A percentile compares a stretch with the other conserved stretches of the same genome.
These are phyloP conservation scores for Tenodera sinensis DNA, from an alignment of 2,888 invertebrate genomes.

Conservation along the genomic window DNA sequence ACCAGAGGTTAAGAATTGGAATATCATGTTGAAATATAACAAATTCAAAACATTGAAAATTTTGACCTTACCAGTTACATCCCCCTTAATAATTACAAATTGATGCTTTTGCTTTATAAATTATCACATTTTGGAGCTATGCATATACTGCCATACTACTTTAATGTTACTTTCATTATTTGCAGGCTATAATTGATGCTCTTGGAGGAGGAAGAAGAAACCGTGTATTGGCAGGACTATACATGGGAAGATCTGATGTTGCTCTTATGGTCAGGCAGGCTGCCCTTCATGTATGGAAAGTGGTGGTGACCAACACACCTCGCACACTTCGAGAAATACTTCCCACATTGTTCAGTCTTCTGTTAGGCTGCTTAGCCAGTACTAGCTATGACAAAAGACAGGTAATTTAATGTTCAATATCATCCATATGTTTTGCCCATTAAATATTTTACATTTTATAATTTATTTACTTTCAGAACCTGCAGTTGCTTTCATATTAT, in stretches of 20 bases:
- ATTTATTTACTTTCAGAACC: too few species aligned
- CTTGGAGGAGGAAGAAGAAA: constrained; percentile 88
- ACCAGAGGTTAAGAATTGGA: too few species aligned
- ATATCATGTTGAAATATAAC: too few species aligned
- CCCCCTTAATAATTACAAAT: too few species aligned
- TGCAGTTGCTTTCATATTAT: too few species aligned
- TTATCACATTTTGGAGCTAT: too few species aligned
- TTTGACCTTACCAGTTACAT: too few species aligned
- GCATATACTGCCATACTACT: too few species aligned
- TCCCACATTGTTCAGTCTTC: constrained; percentile 85
- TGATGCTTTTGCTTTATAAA: too few species aligned
- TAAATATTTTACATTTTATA: too few species aligned
- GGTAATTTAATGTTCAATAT: constrained; percentile 40
- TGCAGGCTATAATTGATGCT: constrained; percentile 78
- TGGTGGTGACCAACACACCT: constrained; percentile 97
- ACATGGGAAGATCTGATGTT: constrained; percentile 96
- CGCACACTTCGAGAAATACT: constrained; percentile 93
- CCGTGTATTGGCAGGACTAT: constrained; percentile 87
- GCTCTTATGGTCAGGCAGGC: constrained; percentile 96
- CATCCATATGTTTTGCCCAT: too few species aligned
- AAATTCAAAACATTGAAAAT: too few species aligned
- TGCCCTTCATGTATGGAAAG: constrained; percentile 98
- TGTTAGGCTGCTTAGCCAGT: constrained; percentile 92
- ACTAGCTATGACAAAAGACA: constrained; percentile 95
- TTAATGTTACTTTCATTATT: background rate